phyloP scores from a whole-genome alignment of 2,797 vertebrate genomes.

The Sebastes nivosus region DNA sequence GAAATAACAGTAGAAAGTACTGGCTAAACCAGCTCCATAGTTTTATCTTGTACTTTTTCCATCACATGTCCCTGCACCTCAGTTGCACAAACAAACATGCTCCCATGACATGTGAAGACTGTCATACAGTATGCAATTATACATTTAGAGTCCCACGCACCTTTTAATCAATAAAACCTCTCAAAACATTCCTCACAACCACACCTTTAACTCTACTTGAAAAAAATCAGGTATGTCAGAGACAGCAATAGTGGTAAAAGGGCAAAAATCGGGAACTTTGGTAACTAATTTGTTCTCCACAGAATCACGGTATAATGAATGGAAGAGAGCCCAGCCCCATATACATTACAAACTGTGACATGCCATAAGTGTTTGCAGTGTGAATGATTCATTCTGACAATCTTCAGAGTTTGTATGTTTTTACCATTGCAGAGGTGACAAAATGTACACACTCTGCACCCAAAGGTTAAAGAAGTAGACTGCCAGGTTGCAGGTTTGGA shows the following conservation, averaged over 20 bases:
- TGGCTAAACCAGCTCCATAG: neutral
- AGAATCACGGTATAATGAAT: neutral
- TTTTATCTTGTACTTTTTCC: neutral
- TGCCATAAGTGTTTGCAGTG: neutral
- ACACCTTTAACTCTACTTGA: neutral
- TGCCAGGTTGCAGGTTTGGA: neutral
- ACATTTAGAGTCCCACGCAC: too few species aligned
- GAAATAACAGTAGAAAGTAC: neutral
- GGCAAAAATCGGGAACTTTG: neutral
- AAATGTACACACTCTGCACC: neutral
- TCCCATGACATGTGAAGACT: neutral
- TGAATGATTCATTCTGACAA: neutral
- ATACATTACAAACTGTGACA: neutral
- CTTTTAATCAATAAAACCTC: neutral
- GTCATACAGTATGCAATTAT: too few species aligned
- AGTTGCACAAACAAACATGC: neutral
- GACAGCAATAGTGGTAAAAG: neutral
- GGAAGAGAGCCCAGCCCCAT: neutral
- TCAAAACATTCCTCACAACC: neutral
- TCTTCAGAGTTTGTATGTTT: neutral
- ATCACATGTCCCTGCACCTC: neutral
- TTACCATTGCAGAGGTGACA: neutral
- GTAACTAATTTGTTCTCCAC: rapidly evolving
- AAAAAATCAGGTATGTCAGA: neutral
- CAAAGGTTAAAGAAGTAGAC: neutral